phyloP scores from a whole-genome alignment of 2,113 vertebrate species.

The Ciconia stormi region DNA sequence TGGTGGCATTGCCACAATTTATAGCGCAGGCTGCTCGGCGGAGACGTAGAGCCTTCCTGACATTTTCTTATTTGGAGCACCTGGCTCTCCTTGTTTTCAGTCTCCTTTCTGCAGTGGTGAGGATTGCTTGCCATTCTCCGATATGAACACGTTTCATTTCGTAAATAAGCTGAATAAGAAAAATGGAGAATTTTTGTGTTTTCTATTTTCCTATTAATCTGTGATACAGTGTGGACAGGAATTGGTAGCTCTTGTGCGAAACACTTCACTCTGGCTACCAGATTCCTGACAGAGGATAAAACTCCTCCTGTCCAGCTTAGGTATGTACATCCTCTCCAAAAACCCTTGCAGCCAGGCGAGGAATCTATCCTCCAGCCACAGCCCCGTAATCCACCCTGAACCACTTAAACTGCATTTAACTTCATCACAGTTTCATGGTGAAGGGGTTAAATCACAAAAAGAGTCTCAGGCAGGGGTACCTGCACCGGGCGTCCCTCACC shows the following conservation, averaged over 20 bases:
- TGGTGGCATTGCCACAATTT: conserved; percentile 74
- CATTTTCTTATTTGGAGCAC: conserved; percentile 67
- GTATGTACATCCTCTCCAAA: not conserved
- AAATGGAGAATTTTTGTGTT: not conserved
- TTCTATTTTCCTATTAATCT: not conserved
- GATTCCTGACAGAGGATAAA: not conserved
- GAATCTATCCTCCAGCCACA: not conserved
- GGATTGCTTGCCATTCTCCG: conserved; percentile 38
- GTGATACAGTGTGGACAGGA: not conserved
- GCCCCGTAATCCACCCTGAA: not conserved
- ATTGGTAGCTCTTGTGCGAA: not conserved
- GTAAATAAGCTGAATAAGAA: not conserved
- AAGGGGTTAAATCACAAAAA: not conserved
- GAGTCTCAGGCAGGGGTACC: rapidly evolving
- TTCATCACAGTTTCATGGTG: not conserved
- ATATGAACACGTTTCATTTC: not conserved
- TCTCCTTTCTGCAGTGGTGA: conserved; percentile 33
- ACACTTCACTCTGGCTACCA: not conserved
- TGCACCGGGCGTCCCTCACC: not conserved
- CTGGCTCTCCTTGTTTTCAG: conserved; percentile 67
- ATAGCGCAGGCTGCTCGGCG: conserved; percentile 22
- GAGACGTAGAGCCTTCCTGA: conserved; percentile 73
- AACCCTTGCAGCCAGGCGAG: not conserved
- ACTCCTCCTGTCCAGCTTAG: not conserved
- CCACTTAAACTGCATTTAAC: not conserved